Evolutionary conservation across 2,888 invertebrate species (phyloP).

Genomic region (Andrena chrysosceles): DNA sequence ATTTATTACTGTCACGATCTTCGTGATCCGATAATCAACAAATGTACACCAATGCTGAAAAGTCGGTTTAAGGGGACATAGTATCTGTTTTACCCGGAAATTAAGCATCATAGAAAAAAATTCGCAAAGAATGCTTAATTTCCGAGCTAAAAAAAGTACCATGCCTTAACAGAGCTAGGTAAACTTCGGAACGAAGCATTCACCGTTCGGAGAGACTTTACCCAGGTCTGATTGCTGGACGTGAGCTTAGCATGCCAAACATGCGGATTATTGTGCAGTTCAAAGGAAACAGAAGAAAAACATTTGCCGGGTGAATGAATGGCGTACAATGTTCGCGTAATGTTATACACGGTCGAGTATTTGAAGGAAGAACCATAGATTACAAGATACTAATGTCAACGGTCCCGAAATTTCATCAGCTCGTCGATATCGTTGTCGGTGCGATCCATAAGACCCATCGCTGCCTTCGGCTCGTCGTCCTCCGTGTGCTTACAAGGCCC

Average conservation of each 20-base stretch:
- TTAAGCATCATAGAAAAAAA: too few species aligned
- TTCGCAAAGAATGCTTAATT: too few species aligned
- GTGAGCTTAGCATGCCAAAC: conserved; percentile 19
- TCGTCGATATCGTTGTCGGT: conserved; percentile 38
- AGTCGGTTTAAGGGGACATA: too few species aligned
- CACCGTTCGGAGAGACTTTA: background rate
- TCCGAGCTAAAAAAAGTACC: background rate
- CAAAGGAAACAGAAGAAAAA: conserved; percentile 16
- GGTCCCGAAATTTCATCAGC: conserved; percentile 36
- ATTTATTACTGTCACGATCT: conserved; percentile 12
- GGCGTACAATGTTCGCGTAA: background rate
- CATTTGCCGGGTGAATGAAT: background rate
- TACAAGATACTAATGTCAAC: conserved; percentile 55
- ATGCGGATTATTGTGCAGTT: conserved; percentile 41
- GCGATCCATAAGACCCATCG: conserved; percentile 58
- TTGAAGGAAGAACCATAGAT: conserved; percentile 47
- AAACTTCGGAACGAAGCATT: conserved; percentile 6
- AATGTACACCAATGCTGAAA: background rate
- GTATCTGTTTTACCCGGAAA: too few species aligned
- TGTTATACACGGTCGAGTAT: background rate
- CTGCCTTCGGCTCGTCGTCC: conserved; percentile 35
- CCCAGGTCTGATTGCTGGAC: background rate
- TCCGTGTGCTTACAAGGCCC: conserved; percentile 84
- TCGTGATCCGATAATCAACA: background rate
- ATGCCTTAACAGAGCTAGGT: background rate